phyloP scores from a whole-genome alignment of 1,140 invertebrate species.

The Hyles vespertilio region DNA sequence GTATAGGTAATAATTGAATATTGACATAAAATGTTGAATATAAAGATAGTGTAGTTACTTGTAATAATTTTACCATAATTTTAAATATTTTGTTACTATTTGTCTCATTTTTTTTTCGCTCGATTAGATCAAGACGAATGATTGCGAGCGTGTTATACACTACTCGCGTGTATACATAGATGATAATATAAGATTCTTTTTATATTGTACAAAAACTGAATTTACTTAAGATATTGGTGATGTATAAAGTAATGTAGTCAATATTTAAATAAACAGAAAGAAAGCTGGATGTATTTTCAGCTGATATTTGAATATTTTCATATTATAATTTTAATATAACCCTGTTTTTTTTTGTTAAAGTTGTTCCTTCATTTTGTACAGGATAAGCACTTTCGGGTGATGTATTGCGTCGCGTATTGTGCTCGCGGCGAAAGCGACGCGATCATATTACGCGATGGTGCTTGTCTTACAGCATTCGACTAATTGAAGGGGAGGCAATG shows the following conservation, averaged over 20 bases:
- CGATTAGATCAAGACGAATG: constrained; percentile 62
- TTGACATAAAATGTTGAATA: constrained; percentile 75
- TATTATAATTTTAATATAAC: constrained; percentile 76
- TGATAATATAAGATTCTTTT: constrained; percentile 73
- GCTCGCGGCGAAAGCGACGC: constrained; percentile 4
- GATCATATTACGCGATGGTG: constrained; percentile 31
- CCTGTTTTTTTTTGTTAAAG: constrained; percentile 73
- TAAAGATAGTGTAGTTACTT: constrained; percentile 69
- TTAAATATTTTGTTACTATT: constrained; percentile 70
- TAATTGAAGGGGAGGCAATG: constrained; percentile 57
- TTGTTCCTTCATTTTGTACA: constrained; percentile 70
- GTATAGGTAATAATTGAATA: constrained; percentile 70
- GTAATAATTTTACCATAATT: constrained; percentile 72
- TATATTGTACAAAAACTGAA: constrained; percentile 76
- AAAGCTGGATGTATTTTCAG: constrained; percentile 66
- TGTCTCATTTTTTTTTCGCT: constrained; percentile 61
- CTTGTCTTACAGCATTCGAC: constrained; percentile 44
- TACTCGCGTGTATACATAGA: constrained; percentile 61
- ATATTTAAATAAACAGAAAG: constrained; percentile 74
- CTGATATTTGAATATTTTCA: constrained; percentile 75
- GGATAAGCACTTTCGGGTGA: constrained; percentile 43
- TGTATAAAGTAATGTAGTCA: constrained; percentile 74
- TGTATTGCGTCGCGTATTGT: constrained; percentile 16
- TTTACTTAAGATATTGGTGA: constrained; percentile 75
- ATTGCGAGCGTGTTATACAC: constrained; percentile 61